A percentile compares a stretch with the other conserved stretches of the same genome.
These are phyloP conservation scores for Probosciger aterrimus DNA, from an alignment of 2,113 vertebrate genomes.

Conservation along the genomic window DNA sequence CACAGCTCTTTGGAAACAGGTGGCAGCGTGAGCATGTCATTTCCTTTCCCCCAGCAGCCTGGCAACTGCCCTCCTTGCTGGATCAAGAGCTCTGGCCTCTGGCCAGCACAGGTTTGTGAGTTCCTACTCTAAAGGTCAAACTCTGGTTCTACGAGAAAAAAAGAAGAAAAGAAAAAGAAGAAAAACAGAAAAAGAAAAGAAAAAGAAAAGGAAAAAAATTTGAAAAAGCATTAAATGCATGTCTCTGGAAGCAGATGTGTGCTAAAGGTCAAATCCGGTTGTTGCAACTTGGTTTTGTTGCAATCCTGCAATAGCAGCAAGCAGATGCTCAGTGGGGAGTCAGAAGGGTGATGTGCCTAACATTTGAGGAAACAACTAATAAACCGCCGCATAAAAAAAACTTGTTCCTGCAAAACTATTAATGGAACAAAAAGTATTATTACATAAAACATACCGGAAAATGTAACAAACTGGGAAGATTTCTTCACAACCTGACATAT, in stretches of 20 bases:
- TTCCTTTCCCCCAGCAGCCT: slow-evolving; percentile 39
- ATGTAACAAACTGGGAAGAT: background rate
- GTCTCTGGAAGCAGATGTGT: background rate
- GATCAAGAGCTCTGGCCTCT: slow-evolving; percentile 5
- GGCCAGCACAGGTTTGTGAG: slow-evolving; percentile 13
- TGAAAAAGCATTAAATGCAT: background rate
- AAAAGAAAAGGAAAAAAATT: background rate
- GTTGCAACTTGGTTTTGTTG: background rate
- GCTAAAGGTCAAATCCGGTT: slow-evolving; percentile 48
- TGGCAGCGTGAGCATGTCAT: slow-evolving; percentile 2
- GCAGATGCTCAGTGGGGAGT: background rate
- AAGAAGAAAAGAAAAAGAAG: background rate
- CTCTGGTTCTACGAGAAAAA: background rate
- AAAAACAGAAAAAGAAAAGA: background rate
- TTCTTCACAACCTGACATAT: background rate
- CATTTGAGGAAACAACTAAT: background rate
- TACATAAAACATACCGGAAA: background rate
- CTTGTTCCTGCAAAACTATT: background rate
- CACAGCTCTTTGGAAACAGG: background rate
- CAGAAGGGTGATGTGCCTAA: background rate
- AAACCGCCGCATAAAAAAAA: background rate
- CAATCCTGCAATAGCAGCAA: background rate
- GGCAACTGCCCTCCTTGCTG: slow-evolving; percentile 3
- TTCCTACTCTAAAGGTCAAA: background rate
- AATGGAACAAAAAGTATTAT: background rate